Conservation (phyloP, 2,113 vertebrate species). For the Prietella phreatophila region DNA sequence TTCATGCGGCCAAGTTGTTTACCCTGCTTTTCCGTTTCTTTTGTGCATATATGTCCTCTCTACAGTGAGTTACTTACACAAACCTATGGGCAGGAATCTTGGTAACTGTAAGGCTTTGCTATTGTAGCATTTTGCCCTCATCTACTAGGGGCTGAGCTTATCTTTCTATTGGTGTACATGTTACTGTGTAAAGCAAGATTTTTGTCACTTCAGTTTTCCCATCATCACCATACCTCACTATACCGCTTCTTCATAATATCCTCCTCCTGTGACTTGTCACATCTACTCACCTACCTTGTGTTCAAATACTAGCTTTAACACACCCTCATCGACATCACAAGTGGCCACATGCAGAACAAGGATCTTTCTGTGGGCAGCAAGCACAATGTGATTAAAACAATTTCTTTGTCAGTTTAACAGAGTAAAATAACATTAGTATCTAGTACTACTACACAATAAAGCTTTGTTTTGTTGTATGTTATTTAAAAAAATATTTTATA, state of each 20-base stretch:
- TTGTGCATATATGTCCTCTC: neutral
- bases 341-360: neutral
- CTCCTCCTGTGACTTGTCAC: constrained; percentile 34
- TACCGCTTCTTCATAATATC: constrained; percentile 44
- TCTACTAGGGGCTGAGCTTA: constrained; percentile 27
- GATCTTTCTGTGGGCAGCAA: neutral
- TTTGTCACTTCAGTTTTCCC: constrained; percentile 28
- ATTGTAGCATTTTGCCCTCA: constrained; percentile 58
- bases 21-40: neutral
- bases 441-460: neutral
- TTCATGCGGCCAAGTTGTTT: constrained; percentile 6
- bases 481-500: neutral
- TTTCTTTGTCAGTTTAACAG: neutral
- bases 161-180: constrained; percentile 36
- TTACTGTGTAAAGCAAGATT: constrained; percentile 41
- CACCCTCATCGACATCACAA: neutral
- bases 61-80: neutral
- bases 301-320: neutral
- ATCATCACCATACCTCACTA: neutral
- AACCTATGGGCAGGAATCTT: constrained; percentile 11
- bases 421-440: neutral
- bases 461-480: neutral
- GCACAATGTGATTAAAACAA: constrained; percentile 8
- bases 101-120: constrained; percentile 53
- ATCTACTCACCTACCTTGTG: constrained; percentile 18